These are phyloP conservation scores for Aphaenogaster rudis DNA, from an alignment of 1,140 invertebrate genomes.

Conservation along the genomic window DNA sequence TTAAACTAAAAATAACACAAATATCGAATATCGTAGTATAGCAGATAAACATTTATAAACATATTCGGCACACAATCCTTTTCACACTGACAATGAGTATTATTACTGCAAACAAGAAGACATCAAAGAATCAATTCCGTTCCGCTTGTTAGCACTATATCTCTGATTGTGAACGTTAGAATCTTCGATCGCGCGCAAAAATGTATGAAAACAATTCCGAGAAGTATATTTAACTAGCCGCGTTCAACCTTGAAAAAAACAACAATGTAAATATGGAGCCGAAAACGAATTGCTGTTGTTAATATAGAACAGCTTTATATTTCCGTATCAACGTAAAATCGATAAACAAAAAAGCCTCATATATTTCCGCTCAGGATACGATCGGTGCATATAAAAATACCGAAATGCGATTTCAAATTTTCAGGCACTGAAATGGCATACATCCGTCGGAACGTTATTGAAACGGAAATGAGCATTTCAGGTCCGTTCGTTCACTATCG, in stretches of 20 bases:
- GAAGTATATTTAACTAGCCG: slow-evolving; percentile 17
- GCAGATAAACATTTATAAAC: background rate
- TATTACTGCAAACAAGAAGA: background rate
- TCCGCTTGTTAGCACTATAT: background rate
- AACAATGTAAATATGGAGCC: background rate
- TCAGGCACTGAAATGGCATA: slow-evolving; percentile 29
- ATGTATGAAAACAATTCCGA: background rate
- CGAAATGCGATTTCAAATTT: slow-evolving; percentile 50
- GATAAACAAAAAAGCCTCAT: slow-evolving; percentile 34
- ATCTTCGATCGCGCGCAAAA: background rate
- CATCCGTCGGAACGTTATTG: slow-evolving; percentile 46
- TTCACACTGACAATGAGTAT: background rate
- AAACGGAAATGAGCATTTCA: slow-evolving; percentile 50
- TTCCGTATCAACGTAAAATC: slow-evolving; percentile 28
- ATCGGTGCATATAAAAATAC: slow-evolving; percentile 41
- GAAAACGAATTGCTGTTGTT: background rate
- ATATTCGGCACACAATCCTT: background rate
- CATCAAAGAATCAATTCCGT: background rate
- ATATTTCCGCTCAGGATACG: slow-evolving; percentile 13
- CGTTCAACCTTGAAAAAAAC: slow-evolving; percentile 15
- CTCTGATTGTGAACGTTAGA: background rate
- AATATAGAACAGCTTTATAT: slow-evolving; percentile 10
- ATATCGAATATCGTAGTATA: background rate
- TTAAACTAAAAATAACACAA: background rate
- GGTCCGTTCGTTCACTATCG: background rate